Evolutionary conservation across 2,888 invertebrate genomes (phyloP).

Genomic region (Venusia cambrica): DNA sequence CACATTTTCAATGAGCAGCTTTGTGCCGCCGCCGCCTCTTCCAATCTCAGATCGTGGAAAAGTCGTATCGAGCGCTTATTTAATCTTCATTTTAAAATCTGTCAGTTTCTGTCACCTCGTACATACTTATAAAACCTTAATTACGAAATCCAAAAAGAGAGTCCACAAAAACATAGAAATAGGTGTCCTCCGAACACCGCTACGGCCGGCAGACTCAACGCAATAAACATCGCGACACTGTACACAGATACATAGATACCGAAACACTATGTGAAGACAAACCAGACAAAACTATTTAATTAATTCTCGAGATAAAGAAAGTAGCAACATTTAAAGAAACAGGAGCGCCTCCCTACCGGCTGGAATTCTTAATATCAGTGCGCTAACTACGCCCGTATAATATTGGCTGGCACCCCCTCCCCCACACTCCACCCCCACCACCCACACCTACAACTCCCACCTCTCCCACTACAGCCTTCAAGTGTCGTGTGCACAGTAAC

Average conservation of each 20-base stretch:
- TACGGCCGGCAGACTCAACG: no score
- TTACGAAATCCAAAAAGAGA: no score
- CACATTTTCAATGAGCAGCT: conserved; percentile 77
- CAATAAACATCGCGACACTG: no score
- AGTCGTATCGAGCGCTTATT: no score
- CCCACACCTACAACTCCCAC: conserved; percentile 18
- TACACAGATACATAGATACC: no score
- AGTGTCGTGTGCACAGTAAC: conserved; percentile 36
- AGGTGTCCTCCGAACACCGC: no score
- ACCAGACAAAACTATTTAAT: no score
- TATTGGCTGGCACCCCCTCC: conserved; percentile 54
- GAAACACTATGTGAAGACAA: no score
- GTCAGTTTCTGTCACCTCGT: no score
- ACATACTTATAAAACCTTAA: no score
- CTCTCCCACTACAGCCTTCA: conserved; percentile 28
- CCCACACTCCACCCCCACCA: conserved; percentile 25
- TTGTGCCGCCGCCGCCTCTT: conserved; percentile 71
- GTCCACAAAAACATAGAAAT: no score
- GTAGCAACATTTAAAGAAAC: conserved; percentile 9
- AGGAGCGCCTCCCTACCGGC: conserved; percentile 23
- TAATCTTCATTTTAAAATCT: no score
- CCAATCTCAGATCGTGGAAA: conserved; percentile 62
- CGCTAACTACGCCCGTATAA: conserved; percentile 78
- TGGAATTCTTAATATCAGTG: conserved; percentile 80
- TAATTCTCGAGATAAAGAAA: conserved; percentile 4